These are phyloP conservation scores for Columbina picui DNA, from an alignment of 2,113 vertebrate genomes.

Conservation along the genomic window DNA sequence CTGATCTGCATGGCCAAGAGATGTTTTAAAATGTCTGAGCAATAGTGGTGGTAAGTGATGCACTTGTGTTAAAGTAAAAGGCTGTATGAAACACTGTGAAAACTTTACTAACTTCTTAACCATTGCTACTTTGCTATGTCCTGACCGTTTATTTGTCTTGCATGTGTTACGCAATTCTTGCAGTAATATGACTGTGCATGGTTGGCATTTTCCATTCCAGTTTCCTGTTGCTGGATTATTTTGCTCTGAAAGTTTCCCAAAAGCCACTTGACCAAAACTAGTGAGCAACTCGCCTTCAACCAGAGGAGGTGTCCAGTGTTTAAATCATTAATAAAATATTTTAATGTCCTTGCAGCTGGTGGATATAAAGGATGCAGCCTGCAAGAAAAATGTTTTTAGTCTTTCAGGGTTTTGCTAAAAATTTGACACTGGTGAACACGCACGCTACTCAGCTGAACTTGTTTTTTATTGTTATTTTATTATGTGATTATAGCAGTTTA, in stretches of 20 bases:
- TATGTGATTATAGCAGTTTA: conserved; percentile 7
- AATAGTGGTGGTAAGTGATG: conserved; percentile 74
- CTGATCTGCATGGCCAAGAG: conserved; percentile 74
- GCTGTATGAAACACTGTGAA: conserved; percentile 80
- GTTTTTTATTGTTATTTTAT: neutral
- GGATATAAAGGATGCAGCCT: neutral
- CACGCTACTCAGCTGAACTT: neutral
- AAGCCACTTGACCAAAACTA: conserved; percentile 66
- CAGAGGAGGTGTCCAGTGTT: conserved; percentile 12
- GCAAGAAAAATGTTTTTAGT: neutral
- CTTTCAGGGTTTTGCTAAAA: conserved; percentile 5
- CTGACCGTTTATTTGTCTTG: conserved; percentile 66
- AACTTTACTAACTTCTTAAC: conserved; percentile 68
- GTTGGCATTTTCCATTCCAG: conserved; percentile 39
- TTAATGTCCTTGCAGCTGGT: conserved; percentile 25
- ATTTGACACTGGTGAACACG: conserved; percentile 29
- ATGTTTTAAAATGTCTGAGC: conserved; percentile 72
- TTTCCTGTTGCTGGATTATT: conserved; percentile 51
- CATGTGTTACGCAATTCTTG: conserved; percentile 68
- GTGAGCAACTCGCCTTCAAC: neutral
- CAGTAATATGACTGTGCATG: conserved; percentile 65
- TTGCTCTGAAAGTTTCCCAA: conserved; percentile 60
- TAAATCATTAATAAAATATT: neutral
- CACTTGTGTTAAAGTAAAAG: conserved; percentile 74
- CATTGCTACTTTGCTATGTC: conserved; percentile 58